Conservation (phyloP, 2,113 vertebrate species). For the Poeciliopsis occidentalis region DNA sequence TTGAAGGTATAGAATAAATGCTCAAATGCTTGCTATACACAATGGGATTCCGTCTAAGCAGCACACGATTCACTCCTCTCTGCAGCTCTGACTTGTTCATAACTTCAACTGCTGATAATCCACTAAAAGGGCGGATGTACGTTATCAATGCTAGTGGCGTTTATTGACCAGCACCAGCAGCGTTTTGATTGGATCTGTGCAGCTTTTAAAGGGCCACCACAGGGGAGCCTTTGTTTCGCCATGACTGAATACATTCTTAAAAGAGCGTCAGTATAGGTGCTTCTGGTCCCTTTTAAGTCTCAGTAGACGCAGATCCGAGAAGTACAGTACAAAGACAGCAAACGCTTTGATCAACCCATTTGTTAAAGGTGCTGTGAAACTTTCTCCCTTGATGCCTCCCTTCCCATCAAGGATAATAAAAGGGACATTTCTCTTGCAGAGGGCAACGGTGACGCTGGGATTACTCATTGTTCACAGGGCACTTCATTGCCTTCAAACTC, state of each 20-base stretch:
- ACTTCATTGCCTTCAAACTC: conserved; percentile 27
- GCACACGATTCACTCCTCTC: conserved; percentile 9
- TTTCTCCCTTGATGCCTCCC: conserved; percentile 42
- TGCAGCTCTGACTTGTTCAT: conserved; percentile 13
- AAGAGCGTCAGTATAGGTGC: conserved; percentile 57
- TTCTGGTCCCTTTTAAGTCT: conserved; percentile 56
- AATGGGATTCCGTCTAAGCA: conserved; percentile 30
- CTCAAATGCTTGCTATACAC: background rate
- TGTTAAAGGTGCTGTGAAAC: conserved; percentile 54
- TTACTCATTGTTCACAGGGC: conserved; percentile 56
- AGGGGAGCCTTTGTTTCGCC: conserved; percentile 48
- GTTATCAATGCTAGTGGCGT: conserved; percentile 18
- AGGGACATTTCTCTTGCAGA: conserved; percentile 56
- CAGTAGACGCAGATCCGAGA: conserved; percentile 46
- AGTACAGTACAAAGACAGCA: conserved; percentile 53
- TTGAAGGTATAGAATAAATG: background rate
- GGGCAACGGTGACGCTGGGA: conserved; percentile 42
- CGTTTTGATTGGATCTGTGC: conserved; percentile 46
- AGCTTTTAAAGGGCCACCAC: conserved; percentile 45
- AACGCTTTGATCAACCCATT: conserved; percentile 60
- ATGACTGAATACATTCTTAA: conserved; percentile 45
- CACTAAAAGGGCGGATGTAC: conserved; percentile 11
- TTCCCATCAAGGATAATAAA: conserved; percentile 63
- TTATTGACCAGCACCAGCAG: conserved; percentile 44
- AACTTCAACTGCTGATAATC: conserved; percentile 4